Percentiles rank a stretch among this genome's conserved stretches.
phyloP scores from a whole-genome alignment of 2,888 invertebrate genomes.

The Meiosimyza decipiens region DNA sequence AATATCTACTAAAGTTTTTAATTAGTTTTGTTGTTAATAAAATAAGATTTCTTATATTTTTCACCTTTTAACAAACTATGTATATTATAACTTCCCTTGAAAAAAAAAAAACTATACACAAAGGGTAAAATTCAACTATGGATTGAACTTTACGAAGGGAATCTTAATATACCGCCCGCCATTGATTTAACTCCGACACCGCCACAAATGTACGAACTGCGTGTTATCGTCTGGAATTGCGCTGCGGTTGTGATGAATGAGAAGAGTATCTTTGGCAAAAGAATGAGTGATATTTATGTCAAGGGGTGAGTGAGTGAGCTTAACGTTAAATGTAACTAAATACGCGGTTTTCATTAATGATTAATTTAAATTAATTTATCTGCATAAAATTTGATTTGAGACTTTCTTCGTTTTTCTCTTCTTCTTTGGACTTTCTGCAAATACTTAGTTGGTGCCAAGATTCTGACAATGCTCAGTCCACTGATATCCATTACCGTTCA shows the following conservation, averaged over 20 bases:
- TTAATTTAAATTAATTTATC: background rate
- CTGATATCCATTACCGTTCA: conserved; percentile 86
- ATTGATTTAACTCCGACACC: conserved; percentile 81
- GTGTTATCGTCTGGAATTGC: conserved; percentile 76
- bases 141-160: conserved; percentile 84
- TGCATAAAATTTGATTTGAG: conserved; percentile 8
- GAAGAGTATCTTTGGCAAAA: conserved; percentile 78
- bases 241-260: conserved; percentile 75
- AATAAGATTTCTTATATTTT: background rate
- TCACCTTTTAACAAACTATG: background rate
- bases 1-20: conserved; percentile 9
- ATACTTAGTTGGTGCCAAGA: conserved; percentile 76
- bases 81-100: conserved; percentile 11
- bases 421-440: background rate
- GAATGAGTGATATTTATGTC: conserved; percentile 81
- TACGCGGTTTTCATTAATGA: background rate
- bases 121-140: conserved; percentile 92
- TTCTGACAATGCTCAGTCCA: conserved; percentile 76
- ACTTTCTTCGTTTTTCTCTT: conserved; percentile 36
- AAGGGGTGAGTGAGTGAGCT: conserved; percentile 72
- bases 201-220: conserved; percentile 75
- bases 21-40: conserved; percentile 22
- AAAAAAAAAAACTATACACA: background rate
- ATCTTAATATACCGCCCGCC: conserved; percentile 74
- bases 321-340: background rate